phyloP scores from a whole-genome alignment of 1,140 invertebrate species.

The Dreissena rostriformis region DNA sequence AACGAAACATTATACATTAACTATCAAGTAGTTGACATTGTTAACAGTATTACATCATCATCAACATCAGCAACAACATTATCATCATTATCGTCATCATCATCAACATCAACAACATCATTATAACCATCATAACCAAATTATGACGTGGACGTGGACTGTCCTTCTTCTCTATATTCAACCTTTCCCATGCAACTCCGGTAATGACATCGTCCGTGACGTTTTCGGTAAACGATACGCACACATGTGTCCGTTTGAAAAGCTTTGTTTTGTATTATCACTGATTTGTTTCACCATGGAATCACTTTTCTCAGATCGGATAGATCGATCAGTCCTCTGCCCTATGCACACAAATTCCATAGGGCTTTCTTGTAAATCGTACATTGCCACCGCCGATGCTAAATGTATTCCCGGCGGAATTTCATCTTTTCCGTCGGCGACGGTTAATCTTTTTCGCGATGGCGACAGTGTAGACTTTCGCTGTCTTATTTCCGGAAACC shows the following conservation, averaged over 20 bases:
- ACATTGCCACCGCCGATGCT: background rate
- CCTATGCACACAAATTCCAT: constrained; percentile 35
- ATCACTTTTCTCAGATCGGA: too few species aligned
- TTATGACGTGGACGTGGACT: too few species aligned
- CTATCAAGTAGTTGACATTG: too few species aligned
- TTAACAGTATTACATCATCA: too few species aligned
- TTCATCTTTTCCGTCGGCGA: background rate
- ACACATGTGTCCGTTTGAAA: too few species aligned
- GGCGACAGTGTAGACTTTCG: constrained; percentile 40
- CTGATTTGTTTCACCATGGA: too few species aligned
- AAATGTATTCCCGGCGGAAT: background rate
- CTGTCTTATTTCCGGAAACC: constrained; percentile 40
- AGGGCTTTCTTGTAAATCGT: constrained; percentile 45
- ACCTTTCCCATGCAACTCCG: constrained; percentile 31
- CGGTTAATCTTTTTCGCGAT: constrained; percentile 10
- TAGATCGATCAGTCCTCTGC: too few species aligned
- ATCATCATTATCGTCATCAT: background rate
- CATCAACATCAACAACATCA: too few species aligned
- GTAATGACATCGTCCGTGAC: constrained; percentile 24
- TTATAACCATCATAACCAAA: too few species aligned
- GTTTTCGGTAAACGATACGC: constrained; percentile 31
- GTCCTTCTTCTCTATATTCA: background rate
- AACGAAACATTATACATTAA: too few species aligned
- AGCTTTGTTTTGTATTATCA: too few species aligned
- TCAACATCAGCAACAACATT: background rate